These are phyloP conservation scores for Drosophila persimilis DNA, from an alignment of 1,140 invertebrate genomes.

Conservation along the genomic window DNA sequence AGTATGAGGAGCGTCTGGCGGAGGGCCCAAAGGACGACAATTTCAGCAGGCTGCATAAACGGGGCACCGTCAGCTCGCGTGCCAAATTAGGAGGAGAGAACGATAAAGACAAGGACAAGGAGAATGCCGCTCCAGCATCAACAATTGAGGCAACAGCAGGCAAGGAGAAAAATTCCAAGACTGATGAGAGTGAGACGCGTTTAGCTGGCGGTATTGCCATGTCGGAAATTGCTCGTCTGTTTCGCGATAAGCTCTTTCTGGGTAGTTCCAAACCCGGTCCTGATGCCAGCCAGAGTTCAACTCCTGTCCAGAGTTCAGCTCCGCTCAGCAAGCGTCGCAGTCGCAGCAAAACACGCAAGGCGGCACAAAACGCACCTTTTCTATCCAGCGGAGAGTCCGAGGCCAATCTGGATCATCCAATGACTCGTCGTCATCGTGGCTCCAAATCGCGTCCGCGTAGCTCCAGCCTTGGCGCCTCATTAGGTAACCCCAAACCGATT, in stretches of 20 bases:
- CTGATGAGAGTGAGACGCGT: constrained; percentile 9
- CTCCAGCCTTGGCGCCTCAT: constrained; percentile 2
- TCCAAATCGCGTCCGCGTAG: constrained; percentile 46
- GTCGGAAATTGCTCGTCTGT: constrained; percentile 21
- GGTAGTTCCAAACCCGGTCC: constrained; percentile 22
- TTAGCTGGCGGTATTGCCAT: constrained; percentile 6
- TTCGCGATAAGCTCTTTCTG: constrained; percentile 52
- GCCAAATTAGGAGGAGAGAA: constrained; percentile 51
- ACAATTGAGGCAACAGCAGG: not conserved
- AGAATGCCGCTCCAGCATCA: constrained; percentile 21
- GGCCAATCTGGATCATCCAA: not conserved
- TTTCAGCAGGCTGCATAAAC: constrained; percentile 61
- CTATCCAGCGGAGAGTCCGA: constrained; percentile 32
- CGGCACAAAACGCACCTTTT: not conserved
- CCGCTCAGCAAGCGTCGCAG: constrained; percentile 32
- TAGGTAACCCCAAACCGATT: constrained; percentile 22
- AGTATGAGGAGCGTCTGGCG: constrained; percentile 73
- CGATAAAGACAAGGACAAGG: constrained; percentile 30
- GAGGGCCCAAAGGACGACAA: constrained; percentile 48
- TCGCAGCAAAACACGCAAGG: constrained; percentile 45
- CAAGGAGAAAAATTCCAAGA: constrained; percentile 24
- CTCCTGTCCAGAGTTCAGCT: not conserved
- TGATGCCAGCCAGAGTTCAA: not conserved
- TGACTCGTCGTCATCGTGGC: constrained; percentile 11
- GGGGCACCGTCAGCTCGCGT: constrained; percentile 72